A percentile compares a stretch with the other conserved stretches of the same genome.
These are phyloP conservation scores for Percopsis transmontana DNA, from an alignment of 2,113 vertebrate genomes.

Conservation along the genomic window DNA sequence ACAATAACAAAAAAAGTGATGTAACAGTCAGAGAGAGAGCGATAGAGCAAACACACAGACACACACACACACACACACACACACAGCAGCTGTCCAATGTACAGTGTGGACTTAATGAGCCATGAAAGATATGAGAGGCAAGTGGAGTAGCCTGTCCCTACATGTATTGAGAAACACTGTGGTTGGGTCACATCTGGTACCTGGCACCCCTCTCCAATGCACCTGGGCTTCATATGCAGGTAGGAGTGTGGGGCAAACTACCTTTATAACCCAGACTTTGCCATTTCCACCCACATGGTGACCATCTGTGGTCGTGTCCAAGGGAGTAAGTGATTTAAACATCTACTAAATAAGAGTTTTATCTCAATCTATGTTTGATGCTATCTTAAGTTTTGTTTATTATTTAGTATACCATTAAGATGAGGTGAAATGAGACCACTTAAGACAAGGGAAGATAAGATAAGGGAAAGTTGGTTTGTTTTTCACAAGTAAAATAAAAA, in stretches of 20 bases:
- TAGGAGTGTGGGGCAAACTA: constrained; percentile 41
- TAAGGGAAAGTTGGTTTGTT: too few species aligned
- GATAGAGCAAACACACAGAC: constrained; percentile 10
- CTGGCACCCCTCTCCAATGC: constrained; percentile 40
- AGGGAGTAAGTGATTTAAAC: background rate
- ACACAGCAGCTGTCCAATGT: constrained; percentile 65
- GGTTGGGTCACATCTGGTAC: constrained; percentile 68
- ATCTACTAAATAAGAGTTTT: too few species aligned
- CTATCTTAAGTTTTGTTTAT: too few species aligned
- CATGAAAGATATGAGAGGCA: constrained; percentile 70
- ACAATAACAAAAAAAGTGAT: background rate
- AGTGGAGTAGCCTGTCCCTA: constrained; percentile 53
- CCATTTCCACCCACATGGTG: constrained; percentile 37
- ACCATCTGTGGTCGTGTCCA: constrained; percentile 14
- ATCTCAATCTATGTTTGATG: too few species aligned
- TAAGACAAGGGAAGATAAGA: constrained; percentile 42
- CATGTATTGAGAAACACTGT: constrained; percentile 43
- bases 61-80: constrained; percentile 25
- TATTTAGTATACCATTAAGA: background rate
- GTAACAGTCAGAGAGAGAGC: background rate
- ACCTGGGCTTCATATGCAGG: constrained; percentile 62
- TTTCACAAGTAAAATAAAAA: too few species aligned
- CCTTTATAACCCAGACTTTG: constrained; percentile 35
- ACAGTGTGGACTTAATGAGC: constrained; percentile 70
- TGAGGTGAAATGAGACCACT: constrained; percentile 52